Base-by-base conservation (phyloP, 1,140 invertebrate genomes). In the Drosophila takahashii region DNA sequence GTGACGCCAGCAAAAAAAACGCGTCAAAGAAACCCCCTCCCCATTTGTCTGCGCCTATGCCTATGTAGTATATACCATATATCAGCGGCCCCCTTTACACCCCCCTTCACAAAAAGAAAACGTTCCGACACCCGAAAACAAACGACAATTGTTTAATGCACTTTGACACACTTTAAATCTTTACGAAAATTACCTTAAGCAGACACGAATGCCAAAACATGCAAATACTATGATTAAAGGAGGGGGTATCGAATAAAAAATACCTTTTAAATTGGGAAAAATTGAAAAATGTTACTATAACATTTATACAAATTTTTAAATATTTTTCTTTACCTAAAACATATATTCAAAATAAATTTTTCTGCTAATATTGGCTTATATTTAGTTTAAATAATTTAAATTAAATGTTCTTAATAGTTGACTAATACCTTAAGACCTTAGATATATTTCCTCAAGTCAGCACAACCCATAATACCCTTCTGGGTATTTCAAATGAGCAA, bases 131-230 rank as follows among this genome's bases (percentile, higher is more conserved):
- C 41, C 73, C 60, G 32, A 71, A 77, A 86, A 78, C 77, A 64
- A 75, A 65, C 36, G 79, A 60, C 83, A 86, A 86, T 86, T 86
- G 84, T 76, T 76, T 86, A 87, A 87, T 86, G 79, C 75, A 87
- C 79, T 87, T 83, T 83, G 83, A 86, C 83, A 86, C 76, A 86
- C 79, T 87, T 86, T 83, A 75, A 78, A 77, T 81, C 54, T 60
- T 51, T 60, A 29, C 13, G 53, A 59, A 44, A 72, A 64, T 77
- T 72, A 29, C 66, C 59, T 58, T 37, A 42, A 53, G 36, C 75
- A 42, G 52, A 41, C 29, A 57, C 74, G 36, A 67, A n/a, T 36
- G 60, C 42, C 58, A 54, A 52, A 41, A 32, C 18, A 41, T 11
- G 50, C 22, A 18, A 39, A 27, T 8, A 15, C 34, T 6, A 47